These are phyloP conservation scores for Tauraco hartlaubi DNA, from an alignment of 2,797 vertebrate species.

Conservation along the genomic window DNA sequence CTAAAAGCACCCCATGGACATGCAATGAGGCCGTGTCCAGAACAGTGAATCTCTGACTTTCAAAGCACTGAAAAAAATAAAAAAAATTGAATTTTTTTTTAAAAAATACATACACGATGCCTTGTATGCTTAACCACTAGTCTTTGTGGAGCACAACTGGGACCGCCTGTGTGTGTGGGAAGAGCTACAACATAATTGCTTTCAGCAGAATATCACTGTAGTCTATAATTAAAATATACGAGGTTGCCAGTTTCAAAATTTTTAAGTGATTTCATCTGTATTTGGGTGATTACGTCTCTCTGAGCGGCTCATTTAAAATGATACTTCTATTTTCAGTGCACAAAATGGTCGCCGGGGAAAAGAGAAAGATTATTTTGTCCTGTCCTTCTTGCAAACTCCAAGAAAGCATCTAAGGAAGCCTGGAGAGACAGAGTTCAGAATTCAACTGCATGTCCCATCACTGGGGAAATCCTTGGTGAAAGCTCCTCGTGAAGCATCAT, in stretches of 20 bases:
- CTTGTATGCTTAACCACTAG: neutral
- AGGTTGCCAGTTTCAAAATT: slow-evolving; percentile 24
- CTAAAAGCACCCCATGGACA: rapidly evolving
- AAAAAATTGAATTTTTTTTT: neutral
- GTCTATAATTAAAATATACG: slow-evolving; percentile 53
- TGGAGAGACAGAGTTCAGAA: neutral
- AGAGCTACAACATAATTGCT: slow-evolving; percentile 48
- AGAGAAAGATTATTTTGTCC: neutral
- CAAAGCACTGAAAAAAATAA: neutral
- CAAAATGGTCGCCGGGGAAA: neutral
- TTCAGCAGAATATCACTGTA: slow-evolving; percentile 54
- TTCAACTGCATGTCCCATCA: neutral
- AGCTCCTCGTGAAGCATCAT: neutral
- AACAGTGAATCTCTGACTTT: neutral
- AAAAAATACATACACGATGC: neutral
- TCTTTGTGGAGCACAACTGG: neutral
- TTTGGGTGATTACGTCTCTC: slow-evolving; percentile 2
- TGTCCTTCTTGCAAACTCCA: neutral
- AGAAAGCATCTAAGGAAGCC: neutral
- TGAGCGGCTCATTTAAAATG: neutral
- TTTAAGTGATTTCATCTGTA: slow-evolving; percentile 66
- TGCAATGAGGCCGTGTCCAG: neutral
- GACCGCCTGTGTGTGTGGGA: slow-evolving; percentile 9
- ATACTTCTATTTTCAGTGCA: neutral
- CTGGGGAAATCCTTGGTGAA: neutral